Evolutionary conservation across 1,140 invertebrate genomes (phyloP).

Genomic region (Phocides pigmalion): DNA sequence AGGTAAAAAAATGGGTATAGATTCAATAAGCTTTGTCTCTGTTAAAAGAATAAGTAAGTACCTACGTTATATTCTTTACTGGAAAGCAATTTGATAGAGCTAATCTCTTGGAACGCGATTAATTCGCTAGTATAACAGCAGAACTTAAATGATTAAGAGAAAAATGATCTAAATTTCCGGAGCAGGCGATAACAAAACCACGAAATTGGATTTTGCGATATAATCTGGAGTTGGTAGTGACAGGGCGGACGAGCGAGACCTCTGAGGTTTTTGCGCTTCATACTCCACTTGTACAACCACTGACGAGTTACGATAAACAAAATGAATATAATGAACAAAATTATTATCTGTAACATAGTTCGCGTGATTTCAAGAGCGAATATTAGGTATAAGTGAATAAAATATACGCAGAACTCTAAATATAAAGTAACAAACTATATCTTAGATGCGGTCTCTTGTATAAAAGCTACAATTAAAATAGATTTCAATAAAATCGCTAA

Average conservation of each 20-base stretch:
- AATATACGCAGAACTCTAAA: too few species aligned
- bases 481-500: too few species aligned
- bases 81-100: slow-evolving; percentile 1
- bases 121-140: slow-evolving; percentile 32
- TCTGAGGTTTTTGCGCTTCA: slow-evolving; percentile 49
- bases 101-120: slow-evolving; percentile 15
- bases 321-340: not conserved
- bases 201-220: slow-evolving; percentile 82
- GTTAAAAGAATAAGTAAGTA: too few species aligned
- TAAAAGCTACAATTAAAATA: too few species aligned
- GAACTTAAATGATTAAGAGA: slow-evolving; percentile 60
- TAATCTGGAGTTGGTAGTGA: slow-evolving; percentile 77
- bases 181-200: slow-evolving; percentile 75
- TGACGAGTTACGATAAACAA: slow-evolving; percentile 8
- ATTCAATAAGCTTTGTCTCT: too few species aligned
- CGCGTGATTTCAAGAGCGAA: too few species aligned
- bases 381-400: too few species aligned
- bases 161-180: slow-evolving; percentile 75
- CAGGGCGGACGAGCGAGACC: slow-evolving; percentile 54
- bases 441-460: too few species aligned
- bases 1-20: too few species aligned
- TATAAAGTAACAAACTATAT: too few species aligned
- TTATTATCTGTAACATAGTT: too few species aligned
- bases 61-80: not conserved
- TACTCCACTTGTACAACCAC: slow-evolving; percentile 21